Conservation (phyloP, 2,113 vertebrate genomes). For the Hassar affinis region DNA sequence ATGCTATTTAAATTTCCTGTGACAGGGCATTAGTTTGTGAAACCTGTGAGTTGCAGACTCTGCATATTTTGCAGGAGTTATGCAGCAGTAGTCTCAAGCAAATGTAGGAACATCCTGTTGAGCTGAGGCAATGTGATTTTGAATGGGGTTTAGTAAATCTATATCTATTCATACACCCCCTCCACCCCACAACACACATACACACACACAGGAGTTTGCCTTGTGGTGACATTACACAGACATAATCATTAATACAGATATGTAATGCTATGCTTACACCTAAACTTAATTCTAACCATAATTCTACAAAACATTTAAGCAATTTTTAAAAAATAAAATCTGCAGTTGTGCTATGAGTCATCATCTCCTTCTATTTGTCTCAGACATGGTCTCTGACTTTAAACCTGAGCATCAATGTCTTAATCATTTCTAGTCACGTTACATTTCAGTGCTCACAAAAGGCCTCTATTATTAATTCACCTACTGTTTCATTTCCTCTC, state of each 20-base stretch:
- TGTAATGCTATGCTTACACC: neutral
- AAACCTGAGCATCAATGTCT: neutral
- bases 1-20: neutral
- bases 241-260: neutral
- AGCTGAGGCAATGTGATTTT: neutral
- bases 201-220: neutral
- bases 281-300: neutral
- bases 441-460: neutral
- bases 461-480: neutral
- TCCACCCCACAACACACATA: neutral
- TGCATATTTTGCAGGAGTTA: constrained; percentile 2
- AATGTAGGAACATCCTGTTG: neutral
- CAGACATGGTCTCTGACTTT: neutral
- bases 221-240: neutral
- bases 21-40: constrained; percentile 19
- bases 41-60: neutral
- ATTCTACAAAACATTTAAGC: too few species aligned
- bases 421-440: neutral
- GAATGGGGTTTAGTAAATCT: neutral
- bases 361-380: neutral
- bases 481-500: neutral
- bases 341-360: neutral
- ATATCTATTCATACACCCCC: neutral
- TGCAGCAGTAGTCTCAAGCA: neutral
- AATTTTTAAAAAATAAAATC: neutral